Conservation (phyloP, 2,797 vertebrate species). For the Macropus fuliginosus region DNA sequence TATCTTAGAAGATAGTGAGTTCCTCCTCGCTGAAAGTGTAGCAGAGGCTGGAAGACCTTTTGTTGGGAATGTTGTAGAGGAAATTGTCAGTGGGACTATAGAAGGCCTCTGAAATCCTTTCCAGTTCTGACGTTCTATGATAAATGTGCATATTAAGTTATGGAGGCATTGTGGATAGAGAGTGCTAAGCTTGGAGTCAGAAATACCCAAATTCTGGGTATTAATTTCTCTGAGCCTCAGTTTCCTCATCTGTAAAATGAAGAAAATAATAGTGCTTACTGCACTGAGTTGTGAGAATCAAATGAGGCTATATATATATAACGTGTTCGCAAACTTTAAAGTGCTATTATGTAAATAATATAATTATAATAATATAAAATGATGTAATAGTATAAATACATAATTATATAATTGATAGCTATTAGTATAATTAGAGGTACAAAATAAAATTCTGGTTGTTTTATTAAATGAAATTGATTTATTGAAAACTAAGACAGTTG, state of each 20-base stretch:
- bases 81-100: neutral
- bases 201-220: neutral
- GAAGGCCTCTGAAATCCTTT: neutral
- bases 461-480: neutral
- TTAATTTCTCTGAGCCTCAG: neutral
- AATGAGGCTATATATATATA: neutral
- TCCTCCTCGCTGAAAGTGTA: neutral
- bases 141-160: neutral
- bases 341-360: neutral
- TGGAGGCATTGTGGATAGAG: neutral
- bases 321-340: neutral
- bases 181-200: neutral
- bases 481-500: neutral
- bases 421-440: neutral
- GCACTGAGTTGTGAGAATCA: neutral
- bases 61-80: neutral
- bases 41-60: neutral
- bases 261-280: neutral
- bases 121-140: neutral
- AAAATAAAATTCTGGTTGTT: neutral
- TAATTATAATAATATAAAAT: too few relatives aligned
- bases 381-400: too few relatives aligned
- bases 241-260: neutral
- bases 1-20: neutral
- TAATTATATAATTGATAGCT: neutral